Evolutionary conservation across 2,888 invertebrate genomes (phyloP).

Genomic region (Caenorhabditis angaria): DNA sequence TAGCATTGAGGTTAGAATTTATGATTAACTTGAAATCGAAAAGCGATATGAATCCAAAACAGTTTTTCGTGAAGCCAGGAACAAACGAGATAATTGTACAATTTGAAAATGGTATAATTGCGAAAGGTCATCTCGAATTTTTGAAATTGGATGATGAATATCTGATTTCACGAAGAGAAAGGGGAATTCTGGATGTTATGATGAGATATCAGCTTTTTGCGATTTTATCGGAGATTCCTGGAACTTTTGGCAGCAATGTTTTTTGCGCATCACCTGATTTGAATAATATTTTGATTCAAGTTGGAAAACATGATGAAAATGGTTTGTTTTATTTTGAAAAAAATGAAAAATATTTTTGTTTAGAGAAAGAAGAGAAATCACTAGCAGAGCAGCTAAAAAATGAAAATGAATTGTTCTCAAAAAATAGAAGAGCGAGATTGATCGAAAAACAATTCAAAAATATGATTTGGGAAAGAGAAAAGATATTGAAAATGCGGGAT

Average conservation of each 20-base stretch:
- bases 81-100: not conserved
- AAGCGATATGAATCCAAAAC: not conserved
- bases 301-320: constrained; percentile 9
- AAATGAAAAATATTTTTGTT: not conserved
- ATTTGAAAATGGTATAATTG: not conserved
- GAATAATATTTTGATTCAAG: constrained; percentile 22
- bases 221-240: constrained; percentile 14
- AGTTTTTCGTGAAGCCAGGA: not conserved
- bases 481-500: too few species aligned
- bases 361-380: not conserved
- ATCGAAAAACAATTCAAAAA: not conserved
- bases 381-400: not conserved
- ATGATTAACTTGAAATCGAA: not conserved
- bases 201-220: not conserved
- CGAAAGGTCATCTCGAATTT: constrained; percentile 25
- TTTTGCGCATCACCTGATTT: constrained; percentile 27
- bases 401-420: not conserved
- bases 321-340: not conserved
- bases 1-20: not conserved
- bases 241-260: constrained; percentile 13
- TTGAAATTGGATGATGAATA: constrained; percentile 25
- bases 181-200: not conserved
- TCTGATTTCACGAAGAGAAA: not conserved
- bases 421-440: not conserved
- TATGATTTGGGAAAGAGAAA: too few species aligned